A percentile compares a stretch with the other conserved stretches of the same genome.
phyloP scores from a whole-genome alignment of 2,113 vertebrate species.

The Anarrhichthys ocellatus region DNA sequence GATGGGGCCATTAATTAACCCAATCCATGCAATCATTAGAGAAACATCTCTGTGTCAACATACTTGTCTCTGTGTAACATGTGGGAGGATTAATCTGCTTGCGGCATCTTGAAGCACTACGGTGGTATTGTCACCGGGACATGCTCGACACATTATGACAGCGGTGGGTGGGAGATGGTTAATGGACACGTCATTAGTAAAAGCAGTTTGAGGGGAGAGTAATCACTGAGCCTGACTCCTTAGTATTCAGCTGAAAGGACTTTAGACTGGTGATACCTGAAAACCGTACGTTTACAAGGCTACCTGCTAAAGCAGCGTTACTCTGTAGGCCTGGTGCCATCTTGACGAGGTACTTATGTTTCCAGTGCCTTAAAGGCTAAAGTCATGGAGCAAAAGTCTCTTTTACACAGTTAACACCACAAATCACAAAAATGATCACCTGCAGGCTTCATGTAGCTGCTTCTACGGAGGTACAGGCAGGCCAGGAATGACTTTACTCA shows the following conservation, averaged over 20 bases:
- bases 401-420: not conserved
- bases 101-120: not conserved
- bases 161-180: not conserved
- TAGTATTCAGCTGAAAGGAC: not conserved
- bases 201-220: not conserved
- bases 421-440: not conserved
- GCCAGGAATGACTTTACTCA: not conserved
- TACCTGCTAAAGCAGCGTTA: not conserved
- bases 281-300: not conserved
- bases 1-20: constrained; percentile 57
- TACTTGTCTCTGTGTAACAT: constrained; percentile 25
- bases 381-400: not conserved
- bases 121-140: not conserved
- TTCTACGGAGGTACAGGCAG: not conserved
- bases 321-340: not conserved
- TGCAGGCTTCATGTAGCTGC: not conserved
- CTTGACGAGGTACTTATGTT: not conserved
- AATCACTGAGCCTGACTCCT: not conserved
- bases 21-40: constrained; percentile 49
- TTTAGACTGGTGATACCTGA: not conserved
- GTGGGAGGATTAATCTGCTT: constrained; percentile 31
- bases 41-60: constrained; percentile 45
- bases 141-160: not conserved
- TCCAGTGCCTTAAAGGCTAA: not conserved
- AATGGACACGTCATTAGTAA: not conserved